Evolutionary conservation across 64 coral and sea anemone species (phyloP).

Genomic region (Pachyseris speciosa): DNA sequence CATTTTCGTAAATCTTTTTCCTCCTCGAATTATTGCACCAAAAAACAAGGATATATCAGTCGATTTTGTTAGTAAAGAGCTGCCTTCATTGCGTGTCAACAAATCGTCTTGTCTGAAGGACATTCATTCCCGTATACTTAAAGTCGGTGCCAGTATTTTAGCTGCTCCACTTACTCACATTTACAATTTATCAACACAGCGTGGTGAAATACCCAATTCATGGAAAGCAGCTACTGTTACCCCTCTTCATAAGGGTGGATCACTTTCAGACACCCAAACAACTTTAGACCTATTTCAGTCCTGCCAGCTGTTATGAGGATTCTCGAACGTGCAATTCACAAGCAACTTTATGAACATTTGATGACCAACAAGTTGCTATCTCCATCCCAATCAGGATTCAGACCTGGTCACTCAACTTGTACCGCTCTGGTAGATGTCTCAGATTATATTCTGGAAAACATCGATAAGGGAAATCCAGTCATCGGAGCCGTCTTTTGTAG

Average conservation of each 20-base stretch:
- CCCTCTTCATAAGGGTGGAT: slow-evolving; percentile 7
- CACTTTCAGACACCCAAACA: slow-evolving; percentile 27
- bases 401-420: not conserved
- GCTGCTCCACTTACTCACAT: no score
- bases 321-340: not conserved
- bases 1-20: no score
- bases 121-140: slow-evolving; percentile 7
- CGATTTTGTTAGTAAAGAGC: slow-evolving; percentile 57
- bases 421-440: slow-evolving; percentile 3
- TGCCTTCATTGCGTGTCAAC: slow-evolving; percentile 42
- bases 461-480: not conserved
- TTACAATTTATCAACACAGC: slow-evolving; percentile 17
- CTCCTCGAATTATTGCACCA: no score
- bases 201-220: not conserved
- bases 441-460: slow-evolving; percentile 33
- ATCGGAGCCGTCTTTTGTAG: slow-evolving; percentile 40
- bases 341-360: not conserved
- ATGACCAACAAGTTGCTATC: not conserved
- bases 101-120: slow-evolving; percentile 38
- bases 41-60: slow-evolving; percentile 17
- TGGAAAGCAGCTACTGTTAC: slow-evolving; percentile 26
- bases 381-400: slow-evolving; percentile 30
- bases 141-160: slow-evolving; percentile 8
- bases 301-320: slow-evolving; percentile 35
- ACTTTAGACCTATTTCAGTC: slow-evolving; percentile 40